Evolutionary conservation across 92 coral and sea anemone species (phyloP).

Genomic region (Epizoanthus rinbou): DNA sequence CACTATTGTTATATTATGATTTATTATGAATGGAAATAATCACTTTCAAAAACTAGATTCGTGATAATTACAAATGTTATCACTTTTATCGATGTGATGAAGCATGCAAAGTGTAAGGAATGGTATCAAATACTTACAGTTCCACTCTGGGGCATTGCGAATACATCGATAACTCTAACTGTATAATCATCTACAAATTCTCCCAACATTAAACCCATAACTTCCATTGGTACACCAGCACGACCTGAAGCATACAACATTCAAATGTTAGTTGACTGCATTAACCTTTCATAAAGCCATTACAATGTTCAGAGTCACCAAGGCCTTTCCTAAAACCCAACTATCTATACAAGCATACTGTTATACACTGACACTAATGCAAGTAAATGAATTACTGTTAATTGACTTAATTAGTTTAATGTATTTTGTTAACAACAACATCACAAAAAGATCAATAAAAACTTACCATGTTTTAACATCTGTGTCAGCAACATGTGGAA

Average conservation of each 20-base stretch:
- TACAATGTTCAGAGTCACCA: background rate
- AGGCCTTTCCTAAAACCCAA: background rate
- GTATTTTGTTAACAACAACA: background rate
- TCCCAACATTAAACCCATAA: constrained; percentile 98
- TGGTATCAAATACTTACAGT: constrained; percentile 69
- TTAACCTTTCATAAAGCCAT: background rate
- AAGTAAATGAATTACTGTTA: too few species aligned
- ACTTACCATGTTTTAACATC: constrained; percentile 99
- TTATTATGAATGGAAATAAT: too few species aligned
- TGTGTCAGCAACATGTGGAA: constrained; percentile 23
- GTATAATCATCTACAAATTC: constrained; percentile 99
- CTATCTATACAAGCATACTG: too few species aligned
- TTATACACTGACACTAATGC: too few species aligned
- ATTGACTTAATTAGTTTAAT: too few species aligned
- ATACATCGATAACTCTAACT: constrained; percentile 96
- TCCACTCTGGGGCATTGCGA: constrained; percentile 99
- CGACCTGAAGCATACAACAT: constrained; percentile 65
- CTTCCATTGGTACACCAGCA: constrained; percentile 99
- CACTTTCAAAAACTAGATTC: background rate
- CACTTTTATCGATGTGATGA: background rate
- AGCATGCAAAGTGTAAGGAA: background rate
- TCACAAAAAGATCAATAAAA: background rate
- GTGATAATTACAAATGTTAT: background rate
- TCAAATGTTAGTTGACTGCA: too few species aligned
- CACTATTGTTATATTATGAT: too few species aligned